Evolutionary conservation across 2,797 vertebrate genomes (phyloP).

Genomic region (Merluccius polli): DNA sequence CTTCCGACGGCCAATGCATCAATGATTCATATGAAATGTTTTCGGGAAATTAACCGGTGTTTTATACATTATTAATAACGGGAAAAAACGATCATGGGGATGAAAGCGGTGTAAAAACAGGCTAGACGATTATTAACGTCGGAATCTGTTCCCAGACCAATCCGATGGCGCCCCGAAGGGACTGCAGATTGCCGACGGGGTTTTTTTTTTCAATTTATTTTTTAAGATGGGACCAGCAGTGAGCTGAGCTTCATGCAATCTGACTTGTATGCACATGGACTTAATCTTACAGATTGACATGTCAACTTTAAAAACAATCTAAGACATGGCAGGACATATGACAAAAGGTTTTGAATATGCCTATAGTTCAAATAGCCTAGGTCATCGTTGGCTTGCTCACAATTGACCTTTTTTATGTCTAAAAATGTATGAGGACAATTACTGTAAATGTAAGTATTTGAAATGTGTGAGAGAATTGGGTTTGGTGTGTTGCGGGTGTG

Average conservation of each 20-base stretch:
- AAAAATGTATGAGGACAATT: too few relatives aligned
- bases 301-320: not conserved
- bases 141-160: conserved; percentile 30
- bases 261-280: not conserved
- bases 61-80: not conserved
- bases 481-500: too few relatives aligned
- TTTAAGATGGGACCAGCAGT: not conserved
- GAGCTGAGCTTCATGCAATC: not conserved
- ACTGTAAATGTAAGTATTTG: too few relatives aligned
- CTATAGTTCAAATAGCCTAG: too few relatives aligned
- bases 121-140: not conserved
- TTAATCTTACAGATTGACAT: conserved; percentile 2
- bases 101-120: not conserved
- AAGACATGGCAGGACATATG: not conserved
- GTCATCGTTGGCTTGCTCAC: too few relatives aligned
- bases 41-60: too few relatives aligned
- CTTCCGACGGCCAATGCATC: too few relatives aligned
- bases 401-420: too few relatives aligned
- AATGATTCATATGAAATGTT: too few relatives aligned
- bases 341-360: too few relatives aligned
- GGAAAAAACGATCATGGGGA: not conserved
- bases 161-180: conserved; percentile 40
- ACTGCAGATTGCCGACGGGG: not conserved
- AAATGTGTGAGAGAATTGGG: too few relatives aligned
- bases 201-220: not conserved